A percentile compares a stretch with the other conserved stretches of the same genome.
phyloP scores from a whole-genome alignment of 2,113 vertebrate genomes.

The sheep (Ovis aries) region ARS-UI_Ramb_v3.0 NC_056059.1:23027001-23027500 shows the following conservation, averaged over 20 bases:
- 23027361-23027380: no score
- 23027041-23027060: background rate
- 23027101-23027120: background rate
- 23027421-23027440: background rate
- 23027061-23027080: background rate
- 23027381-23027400: background rate
- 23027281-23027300: slow-evolving; percentile 5
- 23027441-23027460: background rate
- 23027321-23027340: background rate
- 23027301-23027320: background rate
- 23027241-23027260: background rate
- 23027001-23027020: background rate
- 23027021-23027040: slow-evolving; percentile 34
- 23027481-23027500: background rate
- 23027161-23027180: background rate
- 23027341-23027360: background rate
- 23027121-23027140: background rate
- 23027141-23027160: background rate
- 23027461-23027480: background rate
- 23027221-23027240: background rate
- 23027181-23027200: background rate
- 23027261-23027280: background rate
- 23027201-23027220: background rate
- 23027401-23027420: background rate
- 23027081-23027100: background rate